Evolutionary conservation across 2,888 invertebrate genomes (phyloP).

Genomic region (Hydroisotoma schaefferi): DNA sequence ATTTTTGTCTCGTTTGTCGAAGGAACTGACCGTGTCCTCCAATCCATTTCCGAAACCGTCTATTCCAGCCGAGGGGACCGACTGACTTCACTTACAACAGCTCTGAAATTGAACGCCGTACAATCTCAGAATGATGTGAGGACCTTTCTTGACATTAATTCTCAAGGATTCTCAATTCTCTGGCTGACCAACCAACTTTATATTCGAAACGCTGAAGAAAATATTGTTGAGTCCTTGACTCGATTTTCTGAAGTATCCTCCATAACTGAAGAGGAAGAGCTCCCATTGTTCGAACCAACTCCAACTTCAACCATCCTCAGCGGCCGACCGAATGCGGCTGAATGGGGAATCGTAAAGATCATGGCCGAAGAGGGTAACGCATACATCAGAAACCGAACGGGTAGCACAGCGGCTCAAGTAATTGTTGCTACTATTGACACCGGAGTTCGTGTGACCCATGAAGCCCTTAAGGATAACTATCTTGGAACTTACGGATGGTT

Average conservation of each 20-base stretch:
- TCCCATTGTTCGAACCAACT: background rate
- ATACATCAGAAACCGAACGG: background rate
- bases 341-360: constrained; percentile 26
- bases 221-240: background rate
- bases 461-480: constrained; percentile 13
- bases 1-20: constrained; percentile 10
- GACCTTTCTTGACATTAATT: background rate
- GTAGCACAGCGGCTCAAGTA: constrained; percentile 3
- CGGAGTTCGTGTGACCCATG: constrained; percentile 25
- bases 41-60: background rate
- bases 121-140: constrained; percentile 17
- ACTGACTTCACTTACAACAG: constrained; percentile 15
- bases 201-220: background rate
- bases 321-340: background rate
- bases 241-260: background rate
- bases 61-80: constrained; percentile 12
- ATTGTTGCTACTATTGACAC: constrained; percentile 28
- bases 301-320: too few species aligned
- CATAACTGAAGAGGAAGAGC: background rate
- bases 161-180: background rate
- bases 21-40: constrained; percentile 7
- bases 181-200: constrained; percentile 21
- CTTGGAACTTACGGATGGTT: constrained; percentile 17
- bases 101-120: constrained; percentile 17
- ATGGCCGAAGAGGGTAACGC: constrained; percentile 1